Conservation (phyloP, 2,113 vertebrate genomes). For the Antidorcas marsupialis region DNA sequence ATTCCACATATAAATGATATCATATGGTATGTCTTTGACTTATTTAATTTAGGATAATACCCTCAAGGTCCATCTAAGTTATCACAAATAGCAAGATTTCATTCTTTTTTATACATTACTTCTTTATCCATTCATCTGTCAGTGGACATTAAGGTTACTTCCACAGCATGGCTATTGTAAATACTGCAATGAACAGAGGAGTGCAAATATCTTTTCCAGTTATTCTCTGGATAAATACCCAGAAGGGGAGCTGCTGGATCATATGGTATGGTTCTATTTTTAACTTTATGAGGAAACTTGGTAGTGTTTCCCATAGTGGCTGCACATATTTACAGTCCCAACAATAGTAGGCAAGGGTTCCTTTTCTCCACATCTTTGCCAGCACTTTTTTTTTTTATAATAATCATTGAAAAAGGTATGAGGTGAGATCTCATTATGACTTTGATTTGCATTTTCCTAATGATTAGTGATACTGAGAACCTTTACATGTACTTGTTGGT, state of each 20-base stretch:
- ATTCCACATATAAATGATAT: background rate
- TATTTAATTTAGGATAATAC: background rate
- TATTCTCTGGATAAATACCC: background rate
- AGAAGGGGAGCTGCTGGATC: background rate
- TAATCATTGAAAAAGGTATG: background rate
- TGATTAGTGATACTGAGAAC: background rate
- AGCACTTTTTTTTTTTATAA: background rate
- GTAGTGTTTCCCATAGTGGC: background rate
- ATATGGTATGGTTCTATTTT: background rate
- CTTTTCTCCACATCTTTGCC: background rate
- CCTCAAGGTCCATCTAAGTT: background rate
- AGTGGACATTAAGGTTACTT: background rate
- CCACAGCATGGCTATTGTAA: background rate
- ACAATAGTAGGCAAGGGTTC: background rate
- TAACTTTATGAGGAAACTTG: background rate
- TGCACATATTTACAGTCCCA: background rate
- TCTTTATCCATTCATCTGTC: background rate
- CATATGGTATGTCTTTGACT: background rate
- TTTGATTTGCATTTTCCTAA: background rate
- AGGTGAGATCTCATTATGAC: background rate
- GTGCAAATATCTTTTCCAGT: background rate
- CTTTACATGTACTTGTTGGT: background rate
- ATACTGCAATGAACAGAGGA: background rate
- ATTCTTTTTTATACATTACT: background rate
- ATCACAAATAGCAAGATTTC: background rate